Evolutionary conservation across 2,113 vertebrate genomes (phyloP), one percentile per base, ranked within the genome.

Genomic region (Neolamprologus ventralis): DNA sequence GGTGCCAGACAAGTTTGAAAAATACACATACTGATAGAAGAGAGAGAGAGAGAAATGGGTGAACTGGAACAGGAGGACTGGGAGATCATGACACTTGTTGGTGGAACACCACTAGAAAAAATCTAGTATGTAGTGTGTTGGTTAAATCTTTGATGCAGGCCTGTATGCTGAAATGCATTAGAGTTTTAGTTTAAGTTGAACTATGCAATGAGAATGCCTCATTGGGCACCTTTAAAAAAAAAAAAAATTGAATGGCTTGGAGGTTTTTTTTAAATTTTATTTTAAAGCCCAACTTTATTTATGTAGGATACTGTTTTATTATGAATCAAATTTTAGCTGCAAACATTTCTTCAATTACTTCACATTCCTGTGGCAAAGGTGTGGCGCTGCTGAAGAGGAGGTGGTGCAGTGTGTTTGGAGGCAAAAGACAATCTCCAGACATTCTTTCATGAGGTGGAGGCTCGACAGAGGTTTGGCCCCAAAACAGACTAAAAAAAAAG

Each of bases 191-290:
- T 60, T 31, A 60, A 10, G 57, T 31, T 60, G 57, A 60, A 60
- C 57, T 31, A 31, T 60, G 14, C 26, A 60, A 60, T 60, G 14
- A 60, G 26, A 58, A 9, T 31, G 0, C 55, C 26, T 58, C 26
- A 58, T 17, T 58, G 13, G 26, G 55, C 0, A 0, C 0, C 2
- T 28, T 57, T 28, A 5, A 16, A 57, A 28, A 55, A 54, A 11
- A 23, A 9, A 19, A 3, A 1, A 13, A 37, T 4, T 4, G 23
- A 58, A 58, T 31, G 5, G 55, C 14, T 58, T 58, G 1, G 55
- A 57, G 23, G 1, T 3, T 5, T 16, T n/a, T 53, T 53, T 23
- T 13, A 2, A 2, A 23, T 57, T 57, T 57, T 8, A 57, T 57
- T 57, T 57, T 57, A 57, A 57, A 28, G 23, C 23, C 55, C 23